Evolutionary conservation across 2,113 vertebrate genomes (phyloP), one percentile per base, ranked within the genome.

Genomic region (Fregetta grallaria): DNA sequence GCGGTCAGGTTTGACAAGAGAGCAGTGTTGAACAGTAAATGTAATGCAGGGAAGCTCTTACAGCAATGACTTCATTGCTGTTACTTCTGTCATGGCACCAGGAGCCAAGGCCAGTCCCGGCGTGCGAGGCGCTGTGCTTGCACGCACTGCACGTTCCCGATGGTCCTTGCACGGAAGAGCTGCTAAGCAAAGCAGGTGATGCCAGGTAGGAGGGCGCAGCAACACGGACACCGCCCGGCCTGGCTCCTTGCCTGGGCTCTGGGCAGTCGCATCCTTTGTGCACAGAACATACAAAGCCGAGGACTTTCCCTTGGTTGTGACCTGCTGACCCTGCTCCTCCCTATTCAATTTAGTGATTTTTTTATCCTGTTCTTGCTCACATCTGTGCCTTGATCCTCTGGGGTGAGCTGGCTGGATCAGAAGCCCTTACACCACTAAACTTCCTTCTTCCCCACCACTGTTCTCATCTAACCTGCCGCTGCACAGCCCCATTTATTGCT

Each of bases 141-240:
- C 44, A 7, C 5, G 5, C 6, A 1, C 45, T 14, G 32, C 4
- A 1, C 56, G 6, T 9, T 2, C n/a, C 23, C 1, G 5, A 3
- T 2, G 7, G 45, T 27, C 23, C 13, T 18, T 6, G 25, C 30
- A 4, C 1, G 4, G 26, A 10, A 6, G 19, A 32, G n/a, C 42
- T 13, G 30, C 56, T 25, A 5, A 4, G 61, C 18, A 10, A 10
- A 45, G 47, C 11, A 1, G 32, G 36, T 11, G 52, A 22, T 59
- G 21, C 32, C 32, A 8, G 73, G 45, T 2, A 38, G 45, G 47
- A 18, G 44, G 38, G 9, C 13, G 20, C 8, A 10, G 56, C 29
- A 15, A 10, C 5, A 2, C 1, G 8, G 59, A 21, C 17, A 4
- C 22, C 0, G 14, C 30, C 52, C 44, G 27, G 27, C 17, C 52